Percentiles rank a stretch among this genome's conserved stretches.
phyloP scores from a whole-genome alignment of 2,888 invertebrate species.

The Tenthredo distinguenda region DNA sequence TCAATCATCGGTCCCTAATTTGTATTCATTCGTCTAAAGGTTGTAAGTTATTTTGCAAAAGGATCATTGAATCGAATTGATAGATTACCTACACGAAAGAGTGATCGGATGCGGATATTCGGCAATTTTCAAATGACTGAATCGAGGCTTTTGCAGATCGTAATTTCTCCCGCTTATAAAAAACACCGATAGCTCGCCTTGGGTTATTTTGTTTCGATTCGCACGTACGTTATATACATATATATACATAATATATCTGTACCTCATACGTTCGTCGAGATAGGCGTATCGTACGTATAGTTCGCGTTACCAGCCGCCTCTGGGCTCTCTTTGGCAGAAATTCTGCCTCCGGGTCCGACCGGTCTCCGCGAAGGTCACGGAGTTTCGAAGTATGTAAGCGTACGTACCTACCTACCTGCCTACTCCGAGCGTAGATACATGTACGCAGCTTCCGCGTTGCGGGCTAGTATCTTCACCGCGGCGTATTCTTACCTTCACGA shows the following conservation, averaged over 20 bases:
- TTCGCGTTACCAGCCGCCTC: constrained; percentile 29
- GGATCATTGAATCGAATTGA: too few species aligned
- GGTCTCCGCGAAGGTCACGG: constrained; percentile 41
- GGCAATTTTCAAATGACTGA: too few species aligned
- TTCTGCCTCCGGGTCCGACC: constrained; percentile 33
- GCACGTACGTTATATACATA: not conserved
- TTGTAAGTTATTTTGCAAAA: too few species aligned
- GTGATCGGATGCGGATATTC: too few species aligned
- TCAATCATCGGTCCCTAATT: too few species aligned
- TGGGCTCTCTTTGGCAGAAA: constrained; percentile 3
- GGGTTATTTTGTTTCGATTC: not conserved
- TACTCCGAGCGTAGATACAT: not conserved
- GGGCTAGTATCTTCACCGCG: not conserved
- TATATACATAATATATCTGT: not conserved
- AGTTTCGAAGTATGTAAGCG: not conserved
- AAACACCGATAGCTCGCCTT: too few species aligned
- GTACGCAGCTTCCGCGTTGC: constrained; percentile 40
- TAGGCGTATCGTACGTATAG: not conserved
- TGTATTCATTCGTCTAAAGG: too few species aligned
- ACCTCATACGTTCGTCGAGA: not conserved
- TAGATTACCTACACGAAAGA: too few species aligned
- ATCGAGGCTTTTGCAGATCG: too few species aligned
- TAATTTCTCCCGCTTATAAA: too few species aligned
- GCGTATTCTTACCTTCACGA: not conserved
- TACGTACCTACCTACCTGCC: not conserved